A percentile compares a stretch with the other conserved stretches of the same genome.
Conservation (phyloP, 2,888 invertebrate species). For the Oconnorella tubifera region DNA sequence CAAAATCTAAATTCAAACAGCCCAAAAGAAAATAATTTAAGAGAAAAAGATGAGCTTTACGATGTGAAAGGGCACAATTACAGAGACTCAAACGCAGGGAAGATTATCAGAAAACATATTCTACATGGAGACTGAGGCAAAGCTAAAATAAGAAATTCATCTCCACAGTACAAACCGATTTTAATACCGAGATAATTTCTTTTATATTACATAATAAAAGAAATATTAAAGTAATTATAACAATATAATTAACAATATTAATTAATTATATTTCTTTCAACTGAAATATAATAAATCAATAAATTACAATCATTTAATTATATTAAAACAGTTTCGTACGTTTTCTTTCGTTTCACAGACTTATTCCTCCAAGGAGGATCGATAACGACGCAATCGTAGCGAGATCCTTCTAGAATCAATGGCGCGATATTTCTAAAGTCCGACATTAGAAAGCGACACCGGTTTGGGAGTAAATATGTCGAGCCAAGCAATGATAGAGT, state of each 20-base stretch:
- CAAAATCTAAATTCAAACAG: too few species aligned
- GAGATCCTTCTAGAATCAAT: neutral
- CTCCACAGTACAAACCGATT: too few species aligned
- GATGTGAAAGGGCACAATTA: too few species aligned
- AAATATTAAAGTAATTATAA: neutral
- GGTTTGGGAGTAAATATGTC: neutral
- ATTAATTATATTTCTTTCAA: too few species aligned
- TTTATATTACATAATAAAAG: neutral
- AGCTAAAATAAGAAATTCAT: too few species aligned
- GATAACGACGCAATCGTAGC: conserved; percentile 76
- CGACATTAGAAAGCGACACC: conserved; percentile 2
- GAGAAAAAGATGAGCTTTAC: too few species aligned
- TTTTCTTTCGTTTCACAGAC: conserved; percentile 71
- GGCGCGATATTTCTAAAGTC: neutral
- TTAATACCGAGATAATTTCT: neutral
- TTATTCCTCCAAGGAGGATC: conserved; percentile 98
- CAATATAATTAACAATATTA: neutral
- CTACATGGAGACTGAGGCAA: too few species aligned
- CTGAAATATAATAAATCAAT: conserved; percentile 1
- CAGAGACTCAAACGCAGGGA: too few species aligned
- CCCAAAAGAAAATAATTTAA: too few species aligned
- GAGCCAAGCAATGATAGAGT: neutral
- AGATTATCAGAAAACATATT: too few species aligned
- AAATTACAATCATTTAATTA: neutral
- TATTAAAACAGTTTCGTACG: conserved; percentile 40